These are phyloP conservation scores for Eupsilia transversa DNA, from an alignment of 2,888 invertebrate genomes.

Conservation along the genomic window DNA sequence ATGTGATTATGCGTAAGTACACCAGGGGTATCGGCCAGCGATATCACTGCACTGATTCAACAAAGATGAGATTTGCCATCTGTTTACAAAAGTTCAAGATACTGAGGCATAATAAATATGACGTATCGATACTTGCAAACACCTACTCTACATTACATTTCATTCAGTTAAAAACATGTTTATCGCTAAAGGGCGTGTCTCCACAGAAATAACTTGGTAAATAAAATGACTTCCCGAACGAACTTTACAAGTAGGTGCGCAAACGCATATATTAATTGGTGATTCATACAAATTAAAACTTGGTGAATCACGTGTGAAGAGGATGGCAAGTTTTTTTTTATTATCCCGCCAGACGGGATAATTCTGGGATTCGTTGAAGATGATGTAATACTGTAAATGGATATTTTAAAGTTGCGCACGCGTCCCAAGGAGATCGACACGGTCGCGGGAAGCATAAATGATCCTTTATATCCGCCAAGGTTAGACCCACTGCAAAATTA, in stretches of 20 bases:
- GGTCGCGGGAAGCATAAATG: constrained; percentile 49
- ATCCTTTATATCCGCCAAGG: constrained; percentile 61
- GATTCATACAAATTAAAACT: constrained; percentile 74
- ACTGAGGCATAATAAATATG: background rate
- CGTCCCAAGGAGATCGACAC: constrained; percentile 48
- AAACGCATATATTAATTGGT: constrained; percentile 70
- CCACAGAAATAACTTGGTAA: constrained; percentile 53
- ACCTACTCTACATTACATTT: background rate
- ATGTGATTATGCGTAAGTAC: background rate
- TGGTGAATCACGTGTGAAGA: constrained; percentile 76
- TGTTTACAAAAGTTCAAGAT: constrained; percentile 3
- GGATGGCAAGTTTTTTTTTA: constrained; percentile 66
- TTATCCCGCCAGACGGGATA: constrained; percentile 61
- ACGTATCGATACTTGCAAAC: background rate
- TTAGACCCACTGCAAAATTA: constrained; percentile 57
- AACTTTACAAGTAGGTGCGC: constrained; percentile 53
- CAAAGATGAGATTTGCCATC: background rate
- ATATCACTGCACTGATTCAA: background rate
- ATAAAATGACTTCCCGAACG: constrained; percentile 57
- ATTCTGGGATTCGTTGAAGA: constrained; percentile 68
- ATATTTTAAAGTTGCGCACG: constrained; percentile 48
- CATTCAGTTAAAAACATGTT: constrained; percentile 24
- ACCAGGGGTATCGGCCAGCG: background rate
- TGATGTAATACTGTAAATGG: constrained; percentile 76
- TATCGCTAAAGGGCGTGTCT: constrained; percentile 43